phyloP scores from a whole-genome alignment of 2,113 vertebrate genomes.

The Caretta caretta region DNA sequence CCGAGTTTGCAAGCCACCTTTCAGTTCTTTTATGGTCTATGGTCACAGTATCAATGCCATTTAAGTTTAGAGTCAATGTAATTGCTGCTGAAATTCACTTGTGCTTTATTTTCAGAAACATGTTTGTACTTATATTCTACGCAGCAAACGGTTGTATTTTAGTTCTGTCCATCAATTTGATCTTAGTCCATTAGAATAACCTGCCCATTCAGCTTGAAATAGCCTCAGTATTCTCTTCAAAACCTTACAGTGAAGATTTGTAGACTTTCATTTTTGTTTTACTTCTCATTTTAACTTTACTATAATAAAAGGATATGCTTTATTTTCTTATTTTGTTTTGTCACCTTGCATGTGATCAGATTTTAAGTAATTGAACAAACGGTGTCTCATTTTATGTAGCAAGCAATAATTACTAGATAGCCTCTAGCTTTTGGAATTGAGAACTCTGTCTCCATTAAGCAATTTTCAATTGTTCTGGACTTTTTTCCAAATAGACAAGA shows the following conservation, averaged over 20 bases:
- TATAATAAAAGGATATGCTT: slow-evolving; percentile 65
- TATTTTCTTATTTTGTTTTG: slow-evolving; percentile 67
- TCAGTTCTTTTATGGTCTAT: not conserved
- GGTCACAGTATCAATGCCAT: slow-evolving; percentile 56
- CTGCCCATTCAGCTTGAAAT: slow-evolving; percentile 35
- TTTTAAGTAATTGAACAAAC: slow-evolving; percentile 90
- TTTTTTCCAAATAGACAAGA: slow-evolving; percentile 72
- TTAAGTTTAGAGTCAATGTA: slow-evolving; percentile 42
- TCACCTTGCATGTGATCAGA: slow-evolving; percentile 87
- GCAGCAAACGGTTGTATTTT: slow-evolving; percentile 35
- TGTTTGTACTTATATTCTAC: slow-evolving; percentile 31
- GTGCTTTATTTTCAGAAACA: slow-evolving; percentile 44
- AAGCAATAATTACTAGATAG: slow-evolving; percentile 84
- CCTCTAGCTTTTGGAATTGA: slow-evolving; percentile 83
- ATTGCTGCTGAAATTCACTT: slow-evolving; percentile 52
- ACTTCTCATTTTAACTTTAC: slow-evolving; percentile 71
- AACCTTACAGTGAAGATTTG: slow-evolving; percentile 28
- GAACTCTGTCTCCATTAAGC: slow-evolving; percentile 81
- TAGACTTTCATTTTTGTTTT: slow-evolving; percentile 46
- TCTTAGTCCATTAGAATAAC: slow-evolving; percentile 52
- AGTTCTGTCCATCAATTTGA: slow-evolving; percentile 44
- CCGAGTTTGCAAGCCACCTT: not conserved
- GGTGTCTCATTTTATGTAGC: slow-evolving; percentile 88
- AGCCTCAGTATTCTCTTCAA: slow-evolving; percentile 10
- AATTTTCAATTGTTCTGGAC: slow-evolving; percentile 83